Conservation (phyloP, 2,888 invertebrate genomes). For the Lasiommata megera region DNA sequence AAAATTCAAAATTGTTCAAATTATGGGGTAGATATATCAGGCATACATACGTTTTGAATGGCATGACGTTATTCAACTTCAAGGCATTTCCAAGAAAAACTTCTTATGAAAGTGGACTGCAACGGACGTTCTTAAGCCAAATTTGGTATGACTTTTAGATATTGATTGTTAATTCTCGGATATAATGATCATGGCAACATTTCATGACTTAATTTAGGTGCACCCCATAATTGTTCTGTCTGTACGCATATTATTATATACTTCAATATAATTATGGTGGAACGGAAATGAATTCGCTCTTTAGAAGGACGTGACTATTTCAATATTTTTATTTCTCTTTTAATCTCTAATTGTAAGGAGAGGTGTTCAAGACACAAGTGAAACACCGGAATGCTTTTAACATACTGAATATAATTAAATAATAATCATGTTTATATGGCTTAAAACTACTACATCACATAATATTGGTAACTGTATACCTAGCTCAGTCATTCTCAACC, state of each 20-base stretch:
- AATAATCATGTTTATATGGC: no score
- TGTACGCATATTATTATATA: background rate
- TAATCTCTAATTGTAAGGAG: no score
- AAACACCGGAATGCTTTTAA: no score
- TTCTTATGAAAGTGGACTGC: background rate
- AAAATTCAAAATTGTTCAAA: no score
- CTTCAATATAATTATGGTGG: background rate
- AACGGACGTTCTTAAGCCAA: conserved; percentile 44
- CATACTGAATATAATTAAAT: no score
- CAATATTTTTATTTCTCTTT: no score
- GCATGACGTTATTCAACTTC: background rate
- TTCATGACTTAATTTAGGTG: conserved; percentile 22
- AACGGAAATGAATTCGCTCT: background rate
- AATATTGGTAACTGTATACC: no score
- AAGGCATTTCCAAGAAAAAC: background rate
- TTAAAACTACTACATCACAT: no score
- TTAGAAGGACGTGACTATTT: background rate
- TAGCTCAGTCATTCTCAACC: no score
- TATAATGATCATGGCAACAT: conserved; percentile 19
- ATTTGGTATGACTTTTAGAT: conserved; percentile 44
- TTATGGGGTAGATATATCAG: no score
- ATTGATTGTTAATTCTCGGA: conserved; percentile 26
- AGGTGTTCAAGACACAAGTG: no score
- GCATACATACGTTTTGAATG: no score
- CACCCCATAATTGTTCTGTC: background rate